phyloP scores from a whole-genome alignment of 2,888 invertebrate genomes.

The Punctoribates punctum region DNA sequence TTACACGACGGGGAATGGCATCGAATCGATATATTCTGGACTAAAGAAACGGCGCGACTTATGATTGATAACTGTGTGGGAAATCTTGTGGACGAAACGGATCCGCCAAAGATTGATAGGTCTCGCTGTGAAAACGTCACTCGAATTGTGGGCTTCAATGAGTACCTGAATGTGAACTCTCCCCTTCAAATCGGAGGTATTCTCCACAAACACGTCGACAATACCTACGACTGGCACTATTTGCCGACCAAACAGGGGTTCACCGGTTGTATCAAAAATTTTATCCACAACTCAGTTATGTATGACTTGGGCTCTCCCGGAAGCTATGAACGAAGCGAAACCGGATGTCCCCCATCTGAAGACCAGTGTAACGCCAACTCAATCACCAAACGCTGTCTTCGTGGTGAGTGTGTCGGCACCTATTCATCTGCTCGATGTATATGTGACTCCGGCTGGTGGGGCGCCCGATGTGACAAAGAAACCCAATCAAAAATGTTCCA shows the following conservation, averaged over 20 bases:
- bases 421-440: slow-evolving; percentile 78
- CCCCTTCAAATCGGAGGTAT: slow-evolving; percentile 92
- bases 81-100: slow-evolving; percentile 79
- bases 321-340: slow-evolving; percentile 71
- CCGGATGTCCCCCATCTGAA: slow-evolving; percentile 90
- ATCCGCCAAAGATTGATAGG: slow-evolving; percentile 83
- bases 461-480: slow-evolving; percentile 57
- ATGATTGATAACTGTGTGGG: slow-evolving; percentile 84
- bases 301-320: slow-evolving; percentile 95
- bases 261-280: slow-evolving; percentile 91
- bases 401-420: slow-evolving; percentile 89
- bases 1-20: slow-evolving; percentile 98
- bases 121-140: slow-evolving; percentile 84
- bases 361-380: slow-evolving; percentile 80
- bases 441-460: slow-evolving; percentile 93
- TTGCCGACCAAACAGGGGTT: slow-evolving; percentile 65
- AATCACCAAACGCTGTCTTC: slow-evolving; percentile 69
- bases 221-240: slow-evolving; percentile 48
- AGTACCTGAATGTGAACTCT: slow-evolving; percentile 90
- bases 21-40: slow-evolving; percentile 90
- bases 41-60: slow-evolving; percentile 84
- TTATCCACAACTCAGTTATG: slow-evolving; percentile 89
- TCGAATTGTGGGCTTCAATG: slow-evolving; percentile 87
- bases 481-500: slow-evolving; percentile 77
- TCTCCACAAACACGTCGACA: slow-evolving; percentile 59